Evolutionary conservation across 2,888 invertebrate species (phyloP), one percentile per base, ranked within the genome.

Genomic region (Chymomyza procnemis): DNA sequence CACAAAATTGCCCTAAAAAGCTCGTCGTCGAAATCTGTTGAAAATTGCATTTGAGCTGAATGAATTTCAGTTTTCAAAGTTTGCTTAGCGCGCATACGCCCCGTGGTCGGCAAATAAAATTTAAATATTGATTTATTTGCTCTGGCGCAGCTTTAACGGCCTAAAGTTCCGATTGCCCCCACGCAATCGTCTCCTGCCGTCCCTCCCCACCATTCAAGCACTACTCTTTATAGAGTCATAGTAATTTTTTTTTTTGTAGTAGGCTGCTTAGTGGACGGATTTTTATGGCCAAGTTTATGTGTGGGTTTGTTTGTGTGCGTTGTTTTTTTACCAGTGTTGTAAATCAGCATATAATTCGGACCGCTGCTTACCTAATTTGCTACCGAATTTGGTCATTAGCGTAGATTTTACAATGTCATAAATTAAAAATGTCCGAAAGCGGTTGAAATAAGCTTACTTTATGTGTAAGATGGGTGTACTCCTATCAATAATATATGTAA

Each of bases 361-460:
- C 63, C 68, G 69, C 62, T 41, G 34, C 34, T 41, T 41, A 41
- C 34, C 75, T 80, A 69, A 80, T 79, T 75, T 73, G 71, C 69
- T 59, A 61, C 65, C 64, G 73, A 79, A 81, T 80, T 79, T 71
- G 79, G 79, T 79, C 79, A 82, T 81, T 82, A 80, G 76, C 71
- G 61, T 74, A 72, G 79, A 74, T 81, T 81, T 81, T 80, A 82
- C 67, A 70, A 65, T 62, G 67, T 66, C 72, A 71, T 81, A 78
- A 82, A 81, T 67, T 54, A 2, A 41, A n/a, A 41, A 41, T 41
- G 12, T 12, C 34, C 34, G 3, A 41, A 14, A 41, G 26, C 26
- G 26, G 26, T 26, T 26, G 26, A 26, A 26, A 26, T 26, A 26
- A 26, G 34, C 34, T 41, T 14, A 41, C 12, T 41, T 41, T 41